Evolutionary conservation across 2,888 invertebrate species (phyloP), one percentile per base, ranked within the genome.

Genomic region (Cephus sareptanus): DNA sequence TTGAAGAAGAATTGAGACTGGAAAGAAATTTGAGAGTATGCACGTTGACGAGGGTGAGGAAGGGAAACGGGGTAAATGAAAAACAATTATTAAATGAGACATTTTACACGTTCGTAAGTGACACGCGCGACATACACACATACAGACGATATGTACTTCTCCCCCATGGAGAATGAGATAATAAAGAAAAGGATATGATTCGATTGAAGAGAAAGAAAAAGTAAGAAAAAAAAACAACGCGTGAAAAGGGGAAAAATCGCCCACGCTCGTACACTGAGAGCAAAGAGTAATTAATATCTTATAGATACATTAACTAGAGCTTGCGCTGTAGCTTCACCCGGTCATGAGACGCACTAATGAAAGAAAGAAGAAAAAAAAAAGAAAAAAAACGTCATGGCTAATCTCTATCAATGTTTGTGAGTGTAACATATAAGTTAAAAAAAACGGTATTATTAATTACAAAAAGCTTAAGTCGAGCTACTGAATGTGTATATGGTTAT

Each of bases 401-500:
- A 56, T 87, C 89, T 90, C 87, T 91, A 91, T 91, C 90, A 90
- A 90, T 91, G 90, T 91, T 91, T 90, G 89, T 91, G 91, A 90
- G 88, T 91, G 90, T 90, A 90, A 87, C 87, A 87, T 56, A 56
- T 90, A 91, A 90, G 89, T 89, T 89, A 56, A 56, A 40, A 56
- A 15, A 56, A 56, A 23, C 23, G 56, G 56, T 56, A 56, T 56
- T 56, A 56, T 56, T 56, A 56, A 56, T 56, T 56, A 56, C 56
- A 56, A 90, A 85, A 87, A 89, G 87, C 88, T 87, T 89, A 90
- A 91, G 86, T 90, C 70, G 90, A 91, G 90, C 90, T 91, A 91
- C 89, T 91, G 90, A 90, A 91, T 91, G 91, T 91, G 91, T 91
- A 90, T 87, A 91, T 90, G 90, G 89, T 91, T 89, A 89, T 89